Evolutionary conservation across 2,888 invertebrate species (phyloP), one percentile per base, ranked within the genome.

Genomic region (Hanleya hanleyi): DNA sequence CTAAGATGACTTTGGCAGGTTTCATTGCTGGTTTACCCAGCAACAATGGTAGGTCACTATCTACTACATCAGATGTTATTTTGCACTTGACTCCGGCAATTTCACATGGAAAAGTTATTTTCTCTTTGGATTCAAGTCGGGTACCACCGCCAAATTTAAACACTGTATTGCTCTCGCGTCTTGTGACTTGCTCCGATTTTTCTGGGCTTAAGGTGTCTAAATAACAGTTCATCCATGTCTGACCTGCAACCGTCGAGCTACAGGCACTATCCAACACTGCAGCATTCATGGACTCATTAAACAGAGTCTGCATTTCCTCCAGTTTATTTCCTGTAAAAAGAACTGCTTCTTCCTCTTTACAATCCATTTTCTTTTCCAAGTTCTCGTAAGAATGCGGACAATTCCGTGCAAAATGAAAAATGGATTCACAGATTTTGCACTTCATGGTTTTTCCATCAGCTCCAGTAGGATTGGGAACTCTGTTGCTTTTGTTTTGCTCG

Each of bases 1-100:
- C 80, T n/a, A 80, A 50, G 57, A 74, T 72, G 2, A 77, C 64
- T 69, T 61, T 69, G 18, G 77, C 77, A 51, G 57, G 66, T 47
- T 78, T 78, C 69, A 78, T 71, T n/a, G 76, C 71, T n/a, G 69
- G 41, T 38, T 76, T 62, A 15, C 33, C 62, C 7, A 62, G 62
- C 22, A 62, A 32, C 15, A 62, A 33, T 35, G 62, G 62, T 32
- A 62, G 47, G 33, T 67, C 67, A 49, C 50, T 49, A 47, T 50
- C 50, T 18, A 67, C 67, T 22, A 67, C 50, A 50, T 67, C 50
- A n/a, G 49, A 7, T 15, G 67, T 29, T n/a, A 67, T 33, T 37
- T 4, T 41, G 33, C 67, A 67, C 50, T 29, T 29, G 15, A 67
- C 50, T n/a, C 50, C 67, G 12, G 67, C 49, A 4, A 67, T 67